Base-by-base conservation (phyloP, 2,888 invertebrate species). In the Thera obeliscata region DNA sequence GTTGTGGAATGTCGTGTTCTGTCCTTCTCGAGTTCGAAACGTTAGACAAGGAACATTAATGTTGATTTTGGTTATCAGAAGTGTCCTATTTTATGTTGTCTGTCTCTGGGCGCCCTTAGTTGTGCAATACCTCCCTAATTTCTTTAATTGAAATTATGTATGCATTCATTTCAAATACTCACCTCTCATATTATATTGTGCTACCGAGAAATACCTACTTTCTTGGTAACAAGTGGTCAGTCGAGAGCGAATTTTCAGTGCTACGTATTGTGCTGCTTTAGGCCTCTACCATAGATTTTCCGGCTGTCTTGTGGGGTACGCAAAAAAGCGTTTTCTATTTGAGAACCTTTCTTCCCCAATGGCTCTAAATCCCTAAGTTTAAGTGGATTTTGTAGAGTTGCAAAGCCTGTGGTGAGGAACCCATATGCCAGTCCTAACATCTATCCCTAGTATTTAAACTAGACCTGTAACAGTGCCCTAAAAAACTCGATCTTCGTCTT, bases 401-500 rank as follows among this genome's bases (percentile, higher is more conserved):
- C 43, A 3, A 43, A 43, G 6, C 43, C 43, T 43, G 43, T 9
- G 8, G 9, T 9, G 9, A 22, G 48, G 3, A 7, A 12, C 49
- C 12, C n/a, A 22, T 22, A 6, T 2, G 12, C 50, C 22, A 50
- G 50, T 50, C 22, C 50, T 6, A 22, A 22, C 22, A 12, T 50
- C 12, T 2, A 5, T 5, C 4, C 22, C 7, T 22, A 7, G 5
- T 22, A 22, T 12, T 12, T 12, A 22, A 2, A 49, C 12, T 7
- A 43, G 43, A 43, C 6, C 12, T 12, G 12, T 22, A 49, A 7
- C 12, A 22, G 12, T 46, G 43, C 8, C 9, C 9, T 9, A 46
- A 46, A 46, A 46, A 60, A 36, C 48, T 54, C 36, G 33, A 55
- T 56, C n/a, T 56, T 35, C 54, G 54, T 46, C 70, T 58, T 64